These are phyloP conservation scores for Nothoprocta perdicaria DNA, from an alignment of 2,113 vertebrate species.

Conservation along the genomic window DNA sequence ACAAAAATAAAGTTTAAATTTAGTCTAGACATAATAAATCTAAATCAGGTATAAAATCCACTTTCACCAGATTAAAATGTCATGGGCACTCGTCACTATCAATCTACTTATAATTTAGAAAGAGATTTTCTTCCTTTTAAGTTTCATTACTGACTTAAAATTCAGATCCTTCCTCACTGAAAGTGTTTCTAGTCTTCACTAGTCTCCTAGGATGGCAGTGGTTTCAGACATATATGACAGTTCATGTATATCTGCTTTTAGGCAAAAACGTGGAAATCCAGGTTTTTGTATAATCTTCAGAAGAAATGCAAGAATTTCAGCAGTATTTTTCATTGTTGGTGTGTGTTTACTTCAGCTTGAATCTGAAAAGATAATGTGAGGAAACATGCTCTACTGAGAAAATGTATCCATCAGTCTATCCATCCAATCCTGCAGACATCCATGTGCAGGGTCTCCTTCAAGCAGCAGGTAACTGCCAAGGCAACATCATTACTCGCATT, in stretches of 20 bases:
- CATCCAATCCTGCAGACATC: rapidly evolving
- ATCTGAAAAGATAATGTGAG: not conserved
- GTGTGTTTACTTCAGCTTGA: not conserved
- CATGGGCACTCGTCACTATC: not conserved
- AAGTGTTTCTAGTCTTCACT: not conserved
- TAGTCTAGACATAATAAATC: not conserved
- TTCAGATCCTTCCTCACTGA: not conserved
- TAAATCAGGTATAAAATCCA: not conserved
- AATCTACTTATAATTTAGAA: not conserved
- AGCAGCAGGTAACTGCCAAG: not conserved
- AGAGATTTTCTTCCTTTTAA: not conserved
- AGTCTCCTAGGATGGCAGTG: not conserved
- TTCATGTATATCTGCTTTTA: not conserved
- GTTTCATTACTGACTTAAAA: not conserved
- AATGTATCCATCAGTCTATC: not conserved
- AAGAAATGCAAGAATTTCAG: not conserved
- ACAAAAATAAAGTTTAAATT: not conserved
- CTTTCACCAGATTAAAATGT: constrained; percentile 7
- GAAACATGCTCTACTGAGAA: not conserved
- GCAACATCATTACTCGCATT: not conserved
- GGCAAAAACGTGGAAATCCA: not conserved
- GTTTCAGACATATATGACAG: rapidly evolving
- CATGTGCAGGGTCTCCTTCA: not conserved
- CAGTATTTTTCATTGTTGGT: not conserved
- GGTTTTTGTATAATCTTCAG: not conserved